These are phyloP conservation scores for Dasyprocta punctata DNA, from an alignment of 2,113 vertebrate species.

Conservation along the genomic window DNA sequence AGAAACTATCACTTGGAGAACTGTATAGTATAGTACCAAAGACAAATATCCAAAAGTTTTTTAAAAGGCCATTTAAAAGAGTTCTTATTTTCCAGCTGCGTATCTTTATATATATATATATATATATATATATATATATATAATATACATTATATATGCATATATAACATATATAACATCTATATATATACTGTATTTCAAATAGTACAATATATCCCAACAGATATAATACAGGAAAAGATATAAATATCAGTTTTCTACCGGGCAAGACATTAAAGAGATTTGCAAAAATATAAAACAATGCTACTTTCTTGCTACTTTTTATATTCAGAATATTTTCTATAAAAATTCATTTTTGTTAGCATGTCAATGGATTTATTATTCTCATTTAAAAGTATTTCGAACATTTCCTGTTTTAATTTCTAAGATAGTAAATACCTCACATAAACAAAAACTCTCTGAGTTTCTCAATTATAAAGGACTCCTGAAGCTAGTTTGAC, in stretches of 20 bases:
- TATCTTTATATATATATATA: too few relatives aligned
- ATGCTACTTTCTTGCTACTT: not conserved
- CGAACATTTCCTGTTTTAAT: not conserved
- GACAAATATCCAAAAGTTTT: constrained; percentile 1
- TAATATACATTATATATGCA: too few relatives aligned
- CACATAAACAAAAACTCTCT: constrained; percentile 2
- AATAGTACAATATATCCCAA: not conserved
- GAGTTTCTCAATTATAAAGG: not conserved
- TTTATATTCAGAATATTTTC: not conserved
- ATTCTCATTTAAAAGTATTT: constrained; percentile 10
- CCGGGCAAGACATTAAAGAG: not conserved
- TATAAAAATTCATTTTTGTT: constrained; percentile 6
- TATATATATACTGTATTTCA: too few relatives aligned
- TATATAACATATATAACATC: too few relatives aligned
- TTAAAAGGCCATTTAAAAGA: constrained; percentile 32
- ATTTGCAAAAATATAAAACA: not conserved
- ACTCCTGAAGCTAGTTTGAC: not conserved
- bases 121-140: too few relatives aligned
- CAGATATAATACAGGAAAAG: not conserved
- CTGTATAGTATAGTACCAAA: not conserved
- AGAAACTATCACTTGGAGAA: not conserved
- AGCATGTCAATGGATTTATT: not conserved
- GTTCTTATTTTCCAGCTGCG: not conserved
- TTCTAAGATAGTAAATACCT: not conserved
- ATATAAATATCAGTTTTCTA: not conserved